These are phyloP conservation scores for Okamejei kenojei DNA, from an alignment of 2,797 vertebrate species.

Conservation along the genomic window DNA sequence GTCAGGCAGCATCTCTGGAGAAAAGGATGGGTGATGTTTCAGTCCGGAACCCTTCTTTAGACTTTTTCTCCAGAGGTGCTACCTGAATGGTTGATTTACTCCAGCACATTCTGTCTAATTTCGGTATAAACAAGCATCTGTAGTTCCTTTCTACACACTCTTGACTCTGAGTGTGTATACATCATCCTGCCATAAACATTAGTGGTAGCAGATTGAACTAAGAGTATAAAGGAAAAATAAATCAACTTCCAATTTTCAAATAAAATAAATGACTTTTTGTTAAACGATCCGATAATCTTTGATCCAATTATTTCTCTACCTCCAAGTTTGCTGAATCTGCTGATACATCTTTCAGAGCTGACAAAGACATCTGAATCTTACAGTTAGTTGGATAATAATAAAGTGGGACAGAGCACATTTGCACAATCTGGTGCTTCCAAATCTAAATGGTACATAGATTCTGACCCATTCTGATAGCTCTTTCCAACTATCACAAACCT, in stretches of 20 bases:
- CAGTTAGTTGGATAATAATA: not conserved
- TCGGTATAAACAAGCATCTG: too few species aligned
- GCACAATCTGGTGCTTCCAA: not conserved
- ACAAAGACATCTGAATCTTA: not conserved
- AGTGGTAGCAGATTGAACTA: not conserved
- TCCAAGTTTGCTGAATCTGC: too few species aligned
- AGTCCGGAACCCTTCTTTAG: too few species aligned
- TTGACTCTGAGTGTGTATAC: not conserved
- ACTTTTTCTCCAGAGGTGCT: too few species aligned
- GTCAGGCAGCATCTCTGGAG: too few species aligned
- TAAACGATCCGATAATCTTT: too few species aligned
- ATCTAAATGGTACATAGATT: not conserved
- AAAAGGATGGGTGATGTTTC: too few species aligned
- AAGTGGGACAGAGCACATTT: not conserved
- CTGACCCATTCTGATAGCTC: not conserved
- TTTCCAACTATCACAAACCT: slow-evolving; percentile 58
- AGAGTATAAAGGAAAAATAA: not conserved
- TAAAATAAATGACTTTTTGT: too few species aligned
- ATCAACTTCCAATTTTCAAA: not conserved
- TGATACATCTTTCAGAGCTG: not conserved
- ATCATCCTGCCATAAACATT: not conserved
- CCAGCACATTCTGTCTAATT: too few species aligned
- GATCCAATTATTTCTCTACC: too few species aligned
- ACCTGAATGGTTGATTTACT: too few species aligned
- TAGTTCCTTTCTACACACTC: too few species aligned